Percentiles rank a stretch among this genome's conserved stretches.
These are phyloP conservation scores for Mycalesis mineus DNA, from an alignment of 2,888 invertebrate genomes.

Conservation along the genomic window DNA sequence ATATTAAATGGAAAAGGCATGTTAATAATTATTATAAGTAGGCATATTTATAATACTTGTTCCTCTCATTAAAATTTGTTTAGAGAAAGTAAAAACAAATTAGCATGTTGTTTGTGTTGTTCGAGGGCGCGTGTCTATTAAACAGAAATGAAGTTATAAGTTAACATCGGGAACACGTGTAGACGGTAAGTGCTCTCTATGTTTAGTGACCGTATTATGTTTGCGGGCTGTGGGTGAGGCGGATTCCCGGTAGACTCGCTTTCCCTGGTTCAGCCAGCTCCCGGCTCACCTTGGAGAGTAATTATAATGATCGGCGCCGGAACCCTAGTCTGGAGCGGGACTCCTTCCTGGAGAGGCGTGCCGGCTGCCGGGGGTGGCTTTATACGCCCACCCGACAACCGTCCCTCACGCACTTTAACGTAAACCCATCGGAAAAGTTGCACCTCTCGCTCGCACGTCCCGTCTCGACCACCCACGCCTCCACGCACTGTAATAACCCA, in stretches of 20 bases:
- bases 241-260: conserved; percentile 56
- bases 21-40: too few relatives aligned
- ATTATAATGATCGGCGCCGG: conserved; percentile 78
- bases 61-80: too few relatives aligned
- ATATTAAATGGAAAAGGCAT: too few relatives aligned
- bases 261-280: conserved; percentile 63
- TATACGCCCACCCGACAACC: conserved; percentile 66
- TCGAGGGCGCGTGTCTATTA: neutral
- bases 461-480: conserved; percentile 66
- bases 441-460: conserved; percentile 51
- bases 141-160: conserved; percentile 1
- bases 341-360: conserved; percentile 74
- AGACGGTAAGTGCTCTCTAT: conserved; percentile 63
- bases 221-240: conserved; percentile 58
- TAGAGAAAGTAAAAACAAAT: too few relatives aligned
- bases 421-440: conserved; percentile 29
- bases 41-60: too few relatives aligned
- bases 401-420: conserved; percentile 43
- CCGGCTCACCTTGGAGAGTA: conserved; percentile 76
- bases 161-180: conserved; percentile 35
- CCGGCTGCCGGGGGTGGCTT: conserved; percentile 70
- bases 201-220: conserved; percentile 61
- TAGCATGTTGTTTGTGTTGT: neutral
- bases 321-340: conserved; percentile 70
- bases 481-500: conserved; percentile 76